Evolutionary conservation across 2,888 invertebrate species (phyloP).

Genomic region (Penaeus monodon): DNA sequence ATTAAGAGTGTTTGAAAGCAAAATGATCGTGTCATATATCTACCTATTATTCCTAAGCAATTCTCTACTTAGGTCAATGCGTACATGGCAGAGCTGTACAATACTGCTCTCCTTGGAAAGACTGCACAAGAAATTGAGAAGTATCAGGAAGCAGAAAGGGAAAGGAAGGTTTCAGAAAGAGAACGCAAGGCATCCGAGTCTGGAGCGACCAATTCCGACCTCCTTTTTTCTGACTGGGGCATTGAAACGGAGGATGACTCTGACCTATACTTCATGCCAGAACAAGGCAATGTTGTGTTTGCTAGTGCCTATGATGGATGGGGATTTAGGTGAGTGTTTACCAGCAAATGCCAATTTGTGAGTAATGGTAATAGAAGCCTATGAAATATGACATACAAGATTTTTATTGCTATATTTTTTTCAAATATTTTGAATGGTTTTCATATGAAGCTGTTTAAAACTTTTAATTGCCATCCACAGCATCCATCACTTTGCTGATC

Average conservation of each 20-base stretch:
- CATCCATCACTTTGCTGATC: constrained; percentile 83
- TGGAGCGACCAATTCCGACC: constrained; percentile 20
- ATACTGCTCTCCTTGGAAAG: constrained; percentile 81
- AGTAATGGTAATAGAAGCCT: no score
- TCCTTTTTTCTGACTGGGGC: constrained; percentile 77
- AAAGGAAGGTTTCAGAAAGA: constrained; percentile 45
- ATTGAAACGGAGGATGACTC: constrained; percentile 88
- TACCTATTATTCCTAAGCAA: neutral
- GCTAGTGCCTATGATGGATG: constrained; percentile 96
- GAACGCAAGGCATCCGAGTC: constrained; percentile 41
- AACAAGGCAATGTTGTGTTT: constrained; percentile 95
- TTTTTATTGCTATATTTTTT: neutral
- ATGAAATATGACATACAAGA: neutral
- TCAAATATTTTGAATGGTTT: neutral
- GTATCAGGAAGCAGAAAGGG: constrained; percentile 27
- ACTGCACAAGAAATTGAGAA: constrained; percentile 75
- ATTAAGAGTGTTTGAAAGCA: no score
- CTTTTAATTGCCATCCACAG: constrained; percentile 69
- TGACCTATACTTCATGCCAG: constrained; percentile 91
- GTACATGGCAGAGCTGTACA: constrained; percentile 88
- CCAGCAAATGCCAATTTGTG: no score
- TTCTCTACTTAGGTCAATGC: constrained; percentile 82
- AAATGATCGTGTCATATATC: no score
- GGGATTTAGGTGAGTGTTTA: constrained; percentile 75
- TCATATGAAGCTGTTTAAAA: neutral